Base-by-base conservation (phyloP, 2,797 vertebrate genomes). In the Bradypodion pumilum region DNA sequence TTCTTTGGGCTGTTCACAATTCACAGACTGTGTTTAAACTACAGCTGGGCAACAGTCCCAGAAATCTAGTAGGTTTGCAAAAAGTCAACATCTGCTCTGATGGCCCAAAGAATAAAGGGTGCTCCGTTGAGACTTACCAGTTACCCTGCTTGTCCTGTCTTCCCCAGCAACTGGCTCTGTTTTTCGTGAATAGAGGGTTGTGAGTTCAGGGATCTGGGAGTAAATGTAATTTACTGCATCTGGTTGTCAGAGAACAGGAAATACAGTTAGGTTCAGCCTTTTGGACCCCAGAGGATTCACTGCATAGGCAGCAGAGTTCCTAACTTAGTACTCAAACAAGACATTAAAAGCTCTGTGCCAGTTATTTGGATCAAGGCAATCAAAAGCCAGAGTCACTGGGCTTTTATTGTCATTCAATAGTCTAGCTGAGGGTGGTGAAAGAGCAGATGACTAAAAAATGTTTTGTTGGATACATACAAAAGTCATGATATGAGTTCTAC, bases 121-220 rank as follows among this genome's bases (percentile, higher is more conserved):
- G 85, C 44, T 94, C 90, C 90, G 7, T 91, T 93, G 92, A 92
- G 91, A 97, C 98, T 97, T 98, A 99, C 98, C 97, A 94, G 97
- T 95, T 81, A 93, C 94, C 95, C 96, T 97, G 95, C 96, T 95
- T 88, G 94, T 92, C 93, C 95, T 83, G 93, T 96, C 94, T 94
- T 96, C 96, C 93, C 95, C 96, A 90, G 96, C 94, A 93, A 95
- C 92, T 83, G 95, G 91, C 88, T 96, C 95, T 90, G 91, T 80
- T 94, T 93, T 94, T 95, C 83, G 95, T 93, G 95, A 95, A 95
- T 96, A 94, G 91, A 95, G 94, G 91, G 96, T 94, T 92, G 96
- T 93, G 95, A 96, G 93, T 96, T 97, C 92, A 82, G 97, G 96
- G 94, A 95, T 95, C 96, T 96, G 95, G 86, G 97, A 97, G 96